phyloP scores from a whole-genome alignment of 2,888 invertebrate genomes.

The Apotomis turbidana region DNA sequence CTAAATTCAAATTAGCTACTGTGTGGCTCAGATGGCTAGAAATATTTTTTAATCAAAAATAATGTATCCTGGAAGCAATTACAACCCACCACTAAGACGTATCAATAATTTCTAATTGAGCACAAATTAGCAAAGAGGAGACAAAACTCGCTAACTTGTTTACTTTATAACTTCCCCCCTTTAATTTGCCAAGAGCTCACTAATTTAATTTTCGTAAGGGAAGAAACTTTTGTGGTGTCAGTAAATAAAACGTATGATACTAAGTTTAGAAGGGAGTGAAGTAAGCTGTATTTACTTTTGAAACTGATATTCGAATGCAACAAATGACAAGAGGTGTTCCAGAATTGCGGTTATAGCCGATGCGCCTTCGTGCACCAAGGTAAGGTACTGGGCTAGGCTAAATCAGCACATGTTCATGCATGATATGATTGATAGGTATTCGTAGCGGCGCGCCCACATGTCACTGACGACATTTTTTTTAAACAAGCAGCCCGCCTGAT shows the following conservation, averaged over 20 bases:
- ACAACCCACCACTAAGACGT: constrained; percentile 5
- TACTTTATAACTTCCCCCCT: constrained; percentile 32
- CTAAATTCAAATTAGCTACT: too few relatives aligned
- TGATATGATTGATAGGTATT: too few relatives aligned
- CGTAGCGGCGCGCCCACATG: too few relatives aligned
- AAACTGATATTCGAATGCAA: too few relatives aligned
- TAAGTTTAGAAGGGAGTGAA: constrained; percentile 4
- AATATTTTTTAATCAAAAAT: constrained; percentile 21
- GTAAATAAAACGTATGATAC: constrained; percentile 21
- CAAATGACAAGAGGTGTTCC: too few relatives aligned
- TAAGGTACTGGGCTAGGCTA: too few relatives aligned
- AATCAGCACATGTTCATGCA: too few relatives aligned
- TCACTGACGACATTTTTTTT: too few relatives aligned
- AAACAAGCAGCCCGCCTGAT: too few relatives aligned
- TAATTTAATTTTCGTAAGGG: constrained; percentile 39
- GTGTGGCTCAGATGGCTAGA: background rate
- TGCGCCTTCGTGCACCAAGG: too few relatives aligned
- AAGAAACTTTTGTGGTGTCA: constrained; percentile 20
- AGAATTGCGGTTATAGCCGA: too few relatives aligned
- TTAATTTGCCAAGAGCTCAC: constrained; percentile 37
- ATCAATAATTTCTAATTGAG: constrained; percentile 37
- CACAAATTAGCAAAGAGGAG: constrained; percentile 12
- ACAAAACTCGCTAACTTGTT: constrained; percentile 36
- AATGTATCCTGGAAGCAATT: constrained; percentile 14
- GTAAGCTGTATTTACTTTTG: too few relatives aligned